These are phyloP conservation scores for Turritopsis dohrnii DNA, from an alignment of 30 jellyfish, hydroid and myxozoan species.

Conservation along the genomic window DNA sequence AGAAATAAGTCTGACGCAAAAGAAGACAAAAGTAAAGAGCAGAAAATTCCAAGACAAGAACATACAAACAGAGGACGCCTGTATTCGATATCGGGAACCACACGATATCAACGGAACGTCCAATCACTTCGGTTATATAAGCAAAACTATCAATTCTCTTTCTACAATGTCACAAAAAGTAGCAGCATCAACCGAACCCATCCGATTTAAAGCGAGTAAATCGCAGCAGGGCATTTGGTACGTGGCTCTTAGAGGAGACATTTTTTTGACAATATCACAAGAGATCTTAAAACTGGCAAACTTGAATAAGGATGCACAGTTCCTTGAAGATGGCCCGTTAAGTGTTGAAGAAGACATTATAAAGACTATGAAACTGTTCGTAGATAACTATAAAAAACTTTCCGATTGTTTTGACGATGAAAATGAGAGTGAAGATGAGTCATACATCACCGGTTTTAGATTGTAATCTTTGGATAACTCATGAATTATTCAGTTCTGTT, in stretches of 20 bases:
- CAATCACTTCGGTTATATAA: background rate
- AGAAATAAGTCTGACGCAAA: background rate
- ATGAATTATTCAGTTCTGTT: background rate
- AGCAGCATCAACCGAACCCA: conserved; percentile 22
- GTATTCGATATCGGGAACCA: background rate
- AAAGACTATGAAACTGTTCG: conserved; percentile 24
- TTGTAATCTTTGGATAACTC: conserved; percentile 1
- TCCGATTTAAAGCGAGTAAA: conserved; percentile 32
- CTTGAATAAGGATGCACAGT: background rate
- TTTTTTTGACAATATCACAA: conserved; percentile 31
- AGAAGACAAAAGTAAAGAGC: background rate
- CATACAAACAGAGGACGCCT: background rate
- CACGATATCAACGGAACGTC: background rate
- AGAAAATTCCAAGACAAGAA: background rate
- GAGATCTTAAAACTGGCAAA: background rate
- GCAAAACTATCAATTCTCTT: conserved; percentile 13
- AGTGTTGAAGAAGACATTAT: conserved; percentile 16
- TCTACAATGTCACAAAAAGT: conserved; percentile 22
- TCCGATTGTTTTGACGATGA: conserved; percentile 38
- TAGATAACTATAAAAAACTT: conserved; percentile 14
- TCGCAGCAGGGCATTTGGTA: conserved; percentile 47
- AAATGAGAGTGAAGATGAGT: conserved; percentile 36
- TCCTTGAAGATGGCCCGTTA: background rate
- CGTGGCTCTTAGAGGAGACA: conserved; percentile 37
- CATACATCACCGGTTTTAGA: conserved; percentile 37